Base-by-base conservation (phyloP, 2,888 invertebrate genomes). In the Malachius bipustulatus region DNA sequence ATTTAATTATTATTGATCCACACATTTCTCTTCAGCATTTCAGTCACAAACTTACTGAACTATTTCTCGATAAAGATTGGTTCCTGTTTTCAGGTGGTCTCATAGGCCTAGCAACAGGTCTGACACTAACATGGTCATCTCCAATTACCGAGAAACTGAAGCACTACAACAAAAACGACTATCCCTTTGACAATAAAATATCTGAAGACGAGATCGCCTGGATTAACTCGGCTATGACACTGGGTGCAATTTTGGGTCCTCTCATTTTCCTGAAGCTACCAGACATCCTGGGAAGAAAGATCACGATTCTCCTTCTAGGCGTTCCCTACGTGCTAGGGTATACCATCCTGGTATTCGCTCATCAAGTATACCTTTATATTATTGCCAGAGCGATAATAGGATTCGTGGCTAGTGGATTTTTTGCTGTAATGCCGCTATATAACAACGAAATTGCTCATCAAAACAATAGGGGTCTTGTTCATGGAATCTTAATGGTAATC, bases 361-460 rank as follows among this genome's bases (percentile, higher is more conserved):
- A 50, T 3, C 54, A 55, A 26, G 59, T 74, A 1, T 57, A 47
- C n/a, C 62, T 67, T 51, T 61, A 70, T 36, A 75, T 70, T 60
- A 68, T 60, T 4, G 76, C 73, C 34, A 66, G 69, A 37, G 66
- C 70, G 46, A 61, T 68, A 37, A 71, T 70, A 59, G 83, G 83
- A 28, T 50, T 78, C 1, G 73, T 71, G 1, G 69, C 77, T 0
- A 79, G 82, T 0, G 75, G 78, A 51, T 63, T 76, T n/a, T 81
- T 79, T 62, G 76, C 80, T 0, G 73, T 79, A 1, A 71, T 77
- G 1, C 87, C 90, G 0, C 82, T 88, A 73, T 91, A 90, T 62
- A 74, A 87, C 39, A 83, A 84, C 26, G 90, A 91, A 62, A 82
- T 88, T 30, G 73, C 87, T 3, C 78, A 82, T 65, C 77, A 79